A percentile compares a stretch with the other conserved stretches of the same genome.
Evolutionary conservation across 2,113 vertebrate genomes (phyloP).

Genomic region (Lophotis ruficrista): DNA sequence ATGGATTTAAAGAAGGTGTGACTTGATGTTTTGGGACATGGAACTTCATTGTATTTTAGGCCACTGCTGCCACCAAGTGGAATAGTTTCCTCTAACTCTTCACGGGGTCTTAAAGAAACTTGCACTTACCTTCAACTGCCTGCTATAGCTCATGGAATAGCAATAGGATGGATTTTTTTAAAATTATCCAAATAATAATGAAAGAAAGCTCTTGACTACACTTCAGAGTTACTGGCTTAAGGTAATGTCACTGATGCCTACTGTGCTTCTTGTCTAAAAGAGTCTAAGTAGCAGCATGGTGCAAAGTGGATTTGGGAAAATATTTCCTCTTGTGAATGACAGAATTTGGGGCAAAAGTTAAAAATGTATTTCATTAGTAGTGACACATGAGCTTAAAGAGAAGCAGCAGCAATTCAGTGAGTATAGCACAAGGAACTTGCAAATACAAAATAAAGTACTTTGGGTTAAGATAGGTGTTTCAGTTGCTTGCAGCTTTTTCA

Average conservation of each 20-base stretch:
- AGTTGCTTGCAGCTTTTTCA: background rate
- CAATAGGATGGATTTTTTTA: background rate
- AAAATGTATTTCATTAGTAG: background rate
- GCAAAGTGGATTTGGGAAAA: background rate
- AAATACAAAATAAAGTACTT: background rate
- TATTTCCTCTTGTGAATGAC: background rate
- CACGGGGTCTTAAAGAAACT: background rate
- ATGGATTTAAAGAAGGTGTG: background rate
- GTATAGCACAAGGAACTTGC: background rate
- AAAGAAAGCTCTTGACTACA: background rate
- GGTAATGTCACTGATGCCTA: background rate
- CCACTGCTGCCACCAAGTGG: constrained; percentile 65
- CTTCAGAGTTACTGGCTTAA: background rate
- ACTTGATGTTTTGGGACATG: background rate
- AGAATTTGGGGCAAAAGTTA: background rate
- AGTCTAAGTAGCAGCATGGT: background rate
- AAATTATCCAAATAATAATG: background rate
- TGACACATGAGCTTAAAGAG: background rate
- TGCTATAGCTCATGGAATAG: background rate
- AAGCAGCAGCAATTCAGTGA: background rate
- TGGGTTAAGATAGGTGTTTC: background rate
- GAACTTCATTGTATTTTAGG: background rate
- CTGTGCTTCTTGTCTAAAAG: background rate
- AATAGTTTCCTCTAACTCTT: background rate
- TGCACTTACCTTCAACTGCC: background rate